Percentiles rank a stretch among this genome's conserved stretches.
Conservation (phyloP, 1,140 invertebrate genomes). For the Paralvinella palmiformis region DNA sequence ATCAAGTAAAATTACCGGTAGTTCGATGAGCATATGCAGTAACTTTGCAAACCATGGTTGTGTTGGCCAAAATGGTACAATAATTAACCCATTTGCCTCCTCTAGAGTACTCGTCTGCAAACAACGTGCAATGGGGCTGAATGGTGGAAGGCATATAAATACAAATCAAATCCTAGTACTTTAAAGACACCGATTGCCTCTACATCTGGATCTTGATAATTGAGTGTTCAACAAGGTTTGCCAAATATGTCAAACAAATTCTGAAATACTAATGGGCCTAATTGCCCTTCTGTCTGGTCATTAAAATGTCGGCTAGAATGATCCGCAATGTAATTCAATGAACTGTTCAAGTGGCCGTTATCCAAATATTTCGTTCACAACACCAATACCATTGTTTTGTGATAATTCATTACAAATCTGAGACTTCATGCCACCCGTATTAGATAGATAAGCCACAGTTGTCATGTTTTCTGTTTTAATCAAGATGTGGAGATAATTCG, state of each 20-base stretch:
- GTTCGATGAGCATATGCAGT: background rate
- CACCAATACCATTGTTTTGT: slow-evolving; percentile 5
- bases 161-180: slow-evolving; percentile 6
- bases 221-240: slow-evolving; percentile 9
- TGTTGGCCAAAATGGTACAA: slow-evolving; percentile 20
- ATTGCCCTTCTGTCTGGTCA: slow-evolving; percentile 5
- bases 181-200: slow-evolving; percentile 18
- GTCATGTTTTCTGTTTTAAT: background rate
- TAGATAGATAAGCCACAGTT: background rate
- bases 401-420: background rate
- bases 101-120: slow-evolving; percentile 18
- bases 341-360: background rate
- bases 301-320: background rate
- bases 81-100: slow-evolving; percentile 11
- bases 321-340: background rate
- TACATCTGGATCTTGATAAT: slow-evolving; percentile 9
- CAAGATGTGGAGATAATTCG: background rate
- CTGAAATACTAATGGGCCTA: background rate
- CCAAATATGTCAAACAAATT: background rate
- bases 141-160: slow-evolving; percentile 21
- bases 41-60: slow-evolving; percentile 16
- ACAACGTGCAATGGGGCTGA: slow-evolving; percentile 13
- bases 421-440: background rate
- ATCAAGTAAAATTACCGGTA: background rate
- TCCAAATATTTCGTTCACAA: background rate